phyloP scores from a whole-genome alignment of 1,140 invertebrate species.

The Drosophila pachea region DNA sequence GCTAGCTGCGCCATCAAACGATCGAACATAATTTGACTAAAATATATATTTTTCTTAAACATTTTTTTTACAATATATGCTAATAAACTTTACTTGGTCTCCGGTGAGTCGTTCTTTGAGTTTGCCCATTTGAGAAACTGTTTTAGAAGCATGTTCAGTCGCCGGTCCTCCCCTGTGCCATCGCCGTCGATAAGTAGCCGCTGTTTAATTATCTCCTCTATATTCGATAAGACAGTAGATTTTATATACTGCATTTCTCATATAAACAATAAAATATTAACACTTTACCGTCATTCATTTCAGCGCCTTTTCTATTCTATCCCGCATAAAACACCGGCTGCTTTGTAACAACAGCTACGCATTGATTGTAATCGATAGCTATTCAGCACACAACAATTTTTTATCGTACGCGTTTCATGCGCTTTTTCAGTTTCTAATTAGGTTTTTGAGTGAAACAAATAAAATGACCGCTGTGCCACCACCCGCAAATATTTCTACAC shows the following conservation, averaged over 20 bases:
- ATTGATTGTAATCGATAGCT: not conserved
- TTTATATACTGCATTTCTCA: not conserved
- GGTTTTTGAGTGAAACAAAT: not conserved
- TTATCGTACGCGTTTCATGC: slow-evolving; percentile 13
- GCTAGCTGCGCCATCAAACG: slow-evolving; percentile 89
- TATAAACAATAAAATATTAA: slow-evolving; percentile 5
- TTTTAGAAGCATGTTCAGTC: slow-evolving; percentile 91
- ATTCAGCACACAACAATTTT: not conserved
- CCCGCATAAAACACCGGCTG: slow-evolving; percentile 30
- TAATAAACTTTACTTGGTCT: slow-evolving; percentile 82
- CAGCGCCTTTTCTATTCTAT: not conserved
- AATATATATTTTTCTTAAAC: slow-evolving; percentile 37
- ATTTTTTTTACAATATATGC: not conserved
- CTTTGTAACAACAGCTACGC: not conserved
- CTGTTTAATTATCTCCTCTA: slow-evolving; percentile 94
- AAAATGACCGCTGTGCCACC: slow-evolving; percentile 74
- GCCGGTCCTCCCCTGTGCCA: slow-evolving; percentile 95
- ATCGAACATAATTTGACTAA: slow-evolving; percentile 85
- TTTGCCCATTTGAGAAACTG: slow-evolving; percentile 94
- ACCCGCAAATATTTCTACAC: slow-evolving; percentile 84
- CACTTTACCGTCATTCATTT: slow-evolving; percentile 64
- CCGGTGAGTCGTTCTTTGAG: slow-evolving; percentile 83
- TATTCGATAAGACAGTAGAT: not conserved
- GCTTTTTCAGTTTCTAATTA: slow-evolving; percentile 16
- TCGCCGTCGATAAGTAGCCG: slow-evolving; percentile 96